A percentile compares a stretch with the other conserved stretches of the same genome.
These are phyloP conservation scores for Tribolium castaneum DNA, from an alignment of 1,140 invertebrate species.

Conservation along the genomic window DNA sequence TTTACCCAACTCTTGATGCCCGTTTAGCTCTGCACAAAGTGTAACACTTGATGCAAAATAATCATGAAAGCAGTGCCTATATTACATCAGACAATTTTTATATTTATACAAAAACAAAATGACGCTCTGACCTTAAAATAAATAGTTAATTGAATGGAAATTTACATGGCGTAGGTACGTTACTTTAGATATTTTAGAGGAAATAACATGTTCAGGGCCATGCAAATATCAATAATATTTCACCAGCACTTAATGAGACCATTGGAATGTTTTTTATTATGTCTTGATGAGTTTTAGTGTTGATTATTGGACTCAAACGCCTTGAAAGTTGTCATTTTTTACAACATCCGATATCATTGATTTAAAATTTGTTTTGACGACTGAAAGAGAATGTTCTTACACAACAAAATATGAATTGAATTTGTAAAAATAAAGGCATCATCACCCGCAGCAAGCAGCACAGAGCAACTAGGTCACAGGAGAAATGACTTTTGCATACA, in stretches of 20 bases:
- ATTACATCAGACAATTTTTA: not conserved
- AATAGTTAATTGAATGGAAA: not conserved
- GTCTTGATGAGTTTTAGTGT: not conserved
- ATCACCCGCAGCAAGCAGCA: too few relatives aligned
- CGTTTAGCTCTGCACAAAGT: not conserved
- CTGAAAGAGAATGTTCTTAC: too few relatives aligned
- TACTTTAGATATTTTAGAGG: not conserved
- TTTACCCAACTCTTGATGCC: not conserved
- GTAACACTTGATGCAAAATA: not conserved
- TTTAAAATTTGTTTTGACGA: too few relatives aligned
- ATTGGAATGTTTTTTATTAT: not conserved
- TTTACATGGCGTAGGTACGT: not conserved
- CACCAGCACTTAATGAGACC: not conserved
- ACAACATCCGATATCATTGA: too few relatives aligned
- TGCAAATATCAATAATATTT: not conserved
- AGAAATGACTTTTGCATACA: constrained; percentile 1
- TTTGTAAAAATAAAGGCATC: too few relatives aligned
- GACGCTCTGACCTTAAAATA: not conserved
- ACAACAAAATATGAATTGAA: too few relatives aligned
- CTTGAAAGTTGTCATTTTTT: too few relatives aligned
- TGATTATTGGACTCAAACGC: not conserved
- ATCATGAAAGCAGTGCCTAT: not conserved
- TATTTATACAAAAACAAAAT: not conserved
- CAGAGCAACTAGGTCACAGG: not conserved
- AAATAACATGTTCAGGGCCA: not conserved